Percentiles rank a stretch among this genome's conserved stretches.
phyloP scores from a whole-genome alignment of 2,797 vertebrate genomes.

The Capromys pilorides region DNA sequence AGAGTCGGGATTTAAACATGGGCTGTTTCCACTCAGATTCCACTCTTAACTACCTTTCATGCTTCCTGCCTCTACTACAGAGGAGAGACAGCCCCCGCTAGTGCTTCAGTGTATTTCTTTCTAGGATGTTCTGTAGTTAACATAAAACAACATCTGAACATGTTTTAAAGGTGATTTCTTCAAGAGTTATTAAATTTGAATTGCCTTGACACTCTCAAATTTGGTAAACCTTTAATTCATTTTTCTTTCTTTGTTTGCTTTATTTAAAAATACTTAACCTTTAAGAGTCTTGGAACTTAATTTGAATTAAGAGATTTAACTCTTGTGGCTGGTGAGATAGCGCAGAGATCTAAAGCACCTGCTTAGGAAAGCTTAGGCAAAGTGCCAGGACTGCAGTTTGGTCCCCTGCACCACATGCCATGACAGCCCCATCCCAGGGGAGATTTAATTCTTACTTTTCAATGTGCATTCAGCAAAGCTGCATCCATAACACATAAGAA shows the following conservation, averaged over 20 bases:
- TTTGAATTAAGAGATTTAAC: not conserved
- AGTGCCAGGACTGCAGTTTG: too few species aligned
- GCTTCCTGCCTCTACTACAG: not conserved
- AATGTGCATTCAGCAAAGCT: not conserved
- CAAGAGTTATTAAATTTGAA: slow-evolving; percentile 32
- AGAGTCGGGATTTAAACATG: slow-evolving; percentile 20
- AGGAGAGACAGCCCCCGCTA: not conserved
- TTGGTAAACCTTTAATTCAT: slow-evolving; percentile 9
- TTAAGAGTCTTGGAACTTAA: not conserved
- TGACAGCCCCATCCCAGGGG: not conserved
- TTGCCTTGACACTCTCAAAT: not conserved
- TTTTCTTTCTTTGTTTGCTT: slow-evolving; percentile 24
- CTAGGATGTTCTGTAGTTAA: not conserved
- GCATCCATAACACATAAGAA: not conserved
- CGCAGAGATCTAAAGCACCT: too few species aligned
- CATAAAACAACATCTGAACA: not conserved
- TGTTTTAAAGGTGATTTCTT: slow-evolving; percentile 29
- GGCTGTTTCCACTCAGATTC: not conserved
- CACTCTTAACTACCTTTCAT: not conserved
- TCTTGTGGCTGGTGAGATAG: not conserved
- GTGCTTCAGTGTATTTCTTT: not conserved
- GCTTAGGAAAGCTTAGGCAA: too few species aligned
- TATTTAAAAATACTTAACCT: slow-evolving; percentile 18
- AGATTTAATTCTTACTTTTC: not conserved
- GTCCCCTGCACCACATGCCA: too few species aligned